phyloP scores from a whole-genome alignment of 2,797 vertebrate species.

The Florisuga fusca region DNA sequence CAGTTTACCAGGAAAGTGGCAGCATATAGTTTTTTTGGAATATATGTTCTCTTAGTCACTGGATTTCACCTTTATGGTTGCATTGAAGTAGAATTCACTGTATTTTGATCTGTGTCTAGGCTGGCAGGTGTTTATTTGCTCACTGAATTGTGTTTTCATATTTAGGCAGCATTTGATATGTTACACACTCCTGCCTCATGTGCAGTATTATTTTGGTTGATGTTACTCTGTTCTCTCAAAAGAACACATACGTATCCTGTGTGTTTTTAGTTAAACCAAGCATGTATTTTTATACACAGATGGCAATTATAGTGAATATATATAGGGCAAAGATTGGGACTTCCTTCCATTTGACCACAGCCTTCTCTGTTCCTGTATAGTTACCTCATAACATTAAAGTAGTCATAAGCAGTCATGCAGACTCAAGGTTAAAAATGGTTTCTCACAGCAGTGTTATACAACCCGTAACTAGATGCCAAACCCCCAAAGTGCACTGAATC shows the following conservation, averaged over 20 bases:
- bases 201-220: not conserved
- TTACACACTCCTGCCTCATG: not conserved
- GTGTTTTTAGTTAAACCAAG: not conserved
- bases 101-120: not conserved
- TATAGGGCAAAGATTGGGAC: conserved; percentile 11
- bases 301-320: conserved; percentile 35
- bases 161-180: not conserved
- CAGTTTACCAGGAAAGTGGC: not conserved
- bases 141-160: not conserved
- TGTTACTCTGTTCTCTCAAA: not conserved
- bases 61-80: conserved; percentile 71
- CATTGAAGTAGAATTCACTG: not conserved
- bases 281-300: not conserved
- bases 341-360: conserved; percentile 28
- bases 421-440: conserved; percentile 28
- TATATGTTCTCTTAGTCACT: conserved; percentile 45
- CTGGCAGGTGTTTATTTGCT: not conserved
- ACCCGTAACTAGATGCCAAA: conserved; percentile 49
- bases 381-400: conserved; percentile 38
- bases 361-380: not conserved
- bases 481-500: conserved; percentile 30
- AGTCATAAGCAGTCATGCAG: conserved; percentile 2
- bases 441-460: conserved; percentile 23
- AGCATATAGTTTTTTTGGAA: conserved; percentile 66
- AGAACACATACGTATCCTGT: not conserved